A percentile compares a stretch with the other conserved stretches of the same genome.
Conservation (phyloP, 2,113 vertebrate species). For the Merops nubicus region DNA sequence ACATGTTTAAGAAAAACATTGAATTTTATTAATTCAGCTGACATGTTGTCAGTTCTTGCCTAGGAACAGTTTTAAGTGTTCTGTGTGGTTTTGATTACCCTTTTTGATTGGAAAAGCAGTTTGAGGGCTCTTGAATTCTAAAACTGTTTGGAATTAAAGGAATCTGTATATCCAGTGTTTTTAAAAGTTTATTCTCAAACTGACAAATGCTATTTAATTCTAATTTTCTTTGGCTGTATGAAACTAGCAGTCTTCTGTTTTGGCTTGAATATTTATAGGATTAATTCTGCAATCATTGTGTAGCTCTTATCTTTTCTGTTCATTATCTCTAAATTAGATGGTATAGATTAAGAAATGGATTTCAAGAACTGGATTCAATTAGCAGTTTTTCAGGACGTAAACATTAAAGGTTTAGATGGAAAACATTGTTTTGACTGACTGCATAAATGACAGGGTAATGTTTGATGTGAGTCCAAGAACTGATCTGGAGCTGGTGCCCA, state of each 20-base stretch:
- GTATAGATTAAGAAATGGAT: constrained; percentile 74
- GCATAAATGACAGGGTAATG: constrained; percentile 82
- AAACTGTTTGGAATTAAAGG: constrained; percentile 64
- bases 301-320: constrained; percentile 59
- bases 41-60: constrained; percentile 55
- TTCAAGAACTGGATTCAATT: constrained; percentile 81
- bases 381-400: constrained; percentile 83
- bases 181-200: constrained; percentile 38
- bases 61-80: constrained; percentile 42
- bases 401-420: constrained; percentile 83
- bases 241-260: constrained; percentile 66
- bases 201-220: constrained; percentile 58
- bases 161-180: constrained; percentile 54
- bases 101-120: constrained; percentile 71
- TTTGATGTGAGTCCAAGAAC: constrained; percentile 86
- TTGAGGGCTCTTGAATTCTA: constrained; percentile 51
- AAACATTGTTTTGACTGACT: constrained; percentile 89
- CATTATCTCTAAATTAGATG: constrained; percentile 71
- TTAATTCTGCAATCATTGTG: constrained; percentile 48
- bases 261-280: constrained; percentile 53
- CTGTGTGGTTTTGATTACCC: constrained; percentile 44
- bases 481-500: constrained; percentile 82
- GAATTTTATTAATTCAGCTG: constrained; percentile 17
- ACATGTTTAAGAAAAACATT: background rate
- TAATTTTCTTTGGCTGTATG: constrained; percentile 56